A percentile compares a stretch with the other conserved stretches of the same genome.
These are phyloP conservation scores for Drosophila setifemur DNA, from an alignment of 1,140 invertebrate genomes.

Conservation along the genomic window DNA sequence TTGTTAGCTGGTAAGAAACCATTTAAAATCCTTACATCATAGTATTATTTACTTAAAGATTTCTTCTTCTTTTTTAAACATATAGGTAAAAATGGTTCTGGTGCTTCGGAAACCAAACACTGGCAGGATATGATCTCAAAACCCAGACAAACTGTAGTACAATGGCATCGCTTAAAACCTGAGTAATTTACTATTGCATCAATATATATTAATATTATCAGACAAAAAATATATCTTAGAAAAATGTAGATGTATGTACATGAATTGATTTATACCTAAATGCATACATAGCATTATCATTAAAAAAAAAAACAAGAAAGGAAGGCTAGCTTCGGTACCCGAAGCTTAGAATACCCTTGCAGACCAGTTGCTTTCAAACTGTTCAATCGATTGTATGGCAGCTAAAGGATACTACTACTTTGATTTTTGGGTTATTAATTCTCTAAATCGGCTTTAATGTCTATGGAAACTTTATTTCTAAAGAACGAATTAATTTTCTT, in stretches of 20 bases:
- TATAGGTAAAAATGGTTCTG: slow-evolving; percentile 94
- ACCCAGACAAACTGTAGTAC: slow-evolving; percentile 94
- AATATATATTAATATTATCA: neutral
- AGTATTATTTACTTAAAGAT: neutral
- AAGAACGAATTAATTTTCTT: no score
- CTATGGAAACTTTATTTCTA: no score
- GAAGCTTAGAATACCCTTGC: no score
- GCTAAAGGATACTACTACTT: no score
- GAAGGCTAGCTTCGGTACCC: no score
- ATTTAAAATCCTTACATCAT: neutral
- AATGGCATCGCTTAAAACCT: slow-evolving; percentile 95
- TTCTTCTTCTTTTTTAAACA: neutral
- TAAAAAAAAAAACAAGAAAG: no score
- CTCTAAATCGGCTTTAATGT: no score
- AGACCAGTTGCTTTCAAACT: no score
- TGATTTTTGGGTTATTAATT: no score
- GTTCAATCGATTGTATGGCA: no score
- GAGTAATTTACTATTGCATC: slow-evolving; percentile 85
- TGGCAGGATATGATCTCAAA: slow-evolving; percentile 99
- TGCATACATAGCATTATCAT: slow-evolving; percentile 14
- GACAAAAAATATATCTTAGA: slow-evolving; percentile 4
- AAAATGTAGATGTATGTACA: slow-evolving; percentile 9
- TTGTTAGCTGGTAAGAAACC: slow-evolving; percentile 88
- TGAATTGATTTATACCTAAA: slow-evolving; percentile 27
- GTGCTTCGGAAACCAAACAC: slow-evolving; percentile 95